Percentiles rank a stretch among this genome's conserved stretches.
These are phyloP conservation scores for Synodontis membranacea DNA, from an alignment of 2,113 vertebrate genomes.

Conservation along the genomic window DNA sequence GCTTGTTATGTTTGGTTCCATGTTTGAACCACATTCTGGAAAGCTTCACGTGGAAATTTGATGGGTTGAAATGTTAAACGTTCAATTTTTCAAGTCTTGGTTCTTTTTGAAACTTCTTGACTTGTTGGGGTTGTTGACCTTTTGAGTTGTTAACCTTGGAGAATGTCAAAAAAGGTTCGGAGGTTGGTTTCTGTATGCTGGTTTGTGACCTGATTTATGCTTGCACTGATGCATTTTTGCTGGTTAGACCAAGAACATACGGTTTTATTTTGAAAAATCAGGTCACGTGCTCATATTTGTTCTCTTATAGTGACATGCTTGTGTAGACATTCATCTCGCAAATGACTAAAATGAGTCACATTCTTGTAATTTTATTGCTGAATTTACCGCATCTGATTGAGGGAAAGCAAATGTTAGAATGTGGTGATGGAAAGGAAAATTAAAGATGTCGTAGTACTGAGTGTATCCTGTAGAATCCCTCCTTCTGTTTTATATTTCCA, in stretches of 20 bases:
- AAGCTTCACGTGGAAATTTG: neutral
- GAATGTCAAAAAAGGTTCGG: neutral
- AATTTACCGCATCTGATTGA: neutral
- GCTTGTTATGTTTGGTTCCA: constrained; percentile 2
- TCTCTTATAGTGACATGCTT: neutral
- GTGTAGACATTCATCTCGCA: neutral
- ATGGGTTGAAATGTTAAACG: neutral
- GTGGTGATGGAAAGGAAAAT: neutral
- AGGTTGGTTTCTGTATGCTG: neutral
- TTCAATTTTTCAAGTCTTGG: neutral
- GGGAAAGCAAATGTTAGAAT: neutral
- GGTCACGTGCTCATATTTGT: neutral
- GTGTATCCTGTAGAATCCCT: neutral
- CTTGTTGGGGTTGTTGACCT: neutral
- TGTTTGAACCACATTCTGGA: neutral
- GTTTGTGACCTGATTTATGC: neutral
- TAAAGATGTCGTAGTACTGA: neutral
- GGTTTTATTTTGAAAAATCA: neutral
- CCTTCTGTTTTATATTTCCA: neutral
- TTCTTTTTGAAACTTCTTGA: neutral
- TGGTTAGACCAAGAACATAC: neutral
- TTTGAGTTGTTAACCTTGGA: neutral
- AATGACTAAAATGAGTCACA: neutral
- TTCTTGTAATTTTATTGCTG: neutral
- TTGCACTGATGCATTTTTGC: neutral